Evolutionary conservation across 2,113 vertebrate species (phyloP).

Genomic region (Speoplatyrhinus poulsoni): DNA sequence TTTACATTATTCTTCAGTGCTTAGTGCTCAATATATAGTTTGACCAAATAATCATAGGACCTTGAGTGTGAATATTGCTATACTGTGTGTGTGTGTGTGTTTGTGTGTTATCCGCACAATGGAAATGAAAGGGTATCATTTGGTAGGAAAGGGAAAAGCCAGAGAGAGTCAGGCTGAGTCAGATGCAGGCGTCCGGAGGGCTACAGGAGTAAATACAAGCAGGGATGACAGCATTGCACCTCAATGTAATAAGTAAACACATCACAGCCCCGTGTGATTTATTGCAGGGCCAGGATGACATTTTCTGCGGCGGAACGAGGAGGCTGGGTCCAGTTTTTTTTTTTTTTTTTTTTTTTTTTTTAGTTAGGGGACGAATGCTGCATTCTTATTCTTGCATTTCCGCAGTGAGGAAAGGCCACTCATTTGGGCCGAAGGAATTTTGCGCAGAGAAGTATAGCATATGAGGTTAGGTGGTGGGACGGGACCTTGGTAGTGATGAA

Average conservation of each 20-base stretch:
- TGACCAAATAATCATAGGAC: background rate
- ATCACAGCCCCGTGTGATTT: constrained; percentile 75
- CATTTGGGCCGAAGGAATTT: constrained; percentile 43
- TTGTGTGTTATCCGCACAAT: background rate
- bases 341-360: constrained; percentile 34
- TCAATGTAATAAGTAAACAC: constrained; percentile 77
- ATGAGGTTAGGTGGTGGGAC: constrained; percentile 50
- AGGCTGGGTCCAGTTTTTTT: constrained; percentile 28
- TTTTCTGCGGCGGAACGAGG: constrained; percentile 63
- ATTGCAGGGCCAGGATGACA: constrained; percentile 71
- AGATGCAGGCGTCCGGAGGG: constrained; percentile 21
- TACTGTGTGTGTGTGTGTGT: background rate
- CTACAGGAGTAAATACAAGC: constrained; percentile 61
- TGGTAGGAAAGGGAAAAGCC: background rate
- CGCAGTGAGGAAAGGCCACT: constrained; percentile 57
- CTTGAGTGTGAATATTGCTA: background rate
- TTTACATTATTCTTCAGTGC: background rate
- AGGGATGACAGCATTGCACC: constrained; percentile 64
- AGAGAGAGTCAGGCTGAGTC: constrained; percentile 6
- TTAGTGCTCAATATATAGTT: background rate
- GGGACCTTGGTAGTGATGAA: constrained; percentile 54
- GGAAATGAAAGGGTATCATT: background rate
- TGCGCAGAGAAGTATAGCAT: constrained; percentile 31
- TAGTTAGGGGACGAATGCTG: constrained; percentile 55
- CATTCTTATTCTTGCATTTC: constrained; percentile 62